phyloP scores from a whole-genome alignment of 2,888 invertebrate genomes.

The Drosophila recens region DNA sequence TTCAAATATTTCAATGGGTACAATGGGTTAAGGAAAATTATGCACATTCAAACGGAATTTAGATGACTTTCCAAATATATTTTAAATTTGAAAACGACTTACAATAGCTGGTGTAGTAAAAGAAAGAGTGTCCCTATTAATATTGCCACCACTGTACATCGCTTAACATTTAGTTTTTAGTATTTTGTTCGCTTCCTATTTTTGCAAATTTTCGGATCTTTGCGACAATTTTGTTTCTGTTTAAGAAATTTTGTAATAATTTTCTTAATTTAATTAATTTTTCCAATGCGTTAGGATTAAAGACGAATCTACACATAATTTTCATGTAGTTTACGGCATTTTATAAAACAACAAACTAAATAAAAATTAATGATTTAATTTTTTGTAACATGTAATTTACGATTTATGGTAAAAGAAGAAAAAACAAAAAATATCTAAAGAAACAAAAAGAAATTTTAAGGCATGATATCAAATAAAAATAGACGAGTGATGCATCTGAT shows the following conservation, averaged over 20 bases:
- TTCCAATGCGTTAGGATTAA: slow-evolving; percentile 64
- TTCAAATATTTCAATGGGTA: too few relatives aligned
- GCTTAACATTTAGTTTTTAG: slow-evolving; percentile 53
- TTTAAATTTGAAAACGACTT: too few relatives aligned
- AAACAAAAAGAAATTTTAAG: slow-evolving; percentile 61
- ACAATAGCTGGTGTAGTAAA: too few relatives aligned
- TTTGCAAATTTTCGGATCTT: slow-evolving; percentile 58
- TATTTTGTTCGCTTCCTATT: slow-evolving; percentile 27
- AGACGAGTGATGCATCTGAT: slow-evolving; percentile 76
- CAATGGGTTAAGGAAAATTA: too few relatives aligned
- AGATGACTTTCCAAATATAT: too few relatives aligned
- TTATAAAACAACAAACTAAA: slow-evolving; percentile 42
- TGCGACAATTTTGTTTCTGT: slow-evolving; percentile 45
- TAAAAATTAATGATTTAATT: slow-evolving; percentile 54
- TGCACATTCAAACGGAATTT: too few relatives aligned
- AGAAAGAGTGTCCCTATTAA: too few relatives aligned
- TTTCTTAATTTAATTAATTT: slow-evolving; percentile 31
- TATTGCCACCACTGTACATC: too few relatives aligned
- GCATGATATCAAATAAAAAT: slow-evolving; percentile 70
- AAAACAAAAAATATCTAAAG: slow-evolving; percentile 46
- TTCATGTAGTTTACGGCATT: slow-evolving; percentile 67
- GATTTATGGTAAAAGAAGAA: slow-evolving; percentile 60
- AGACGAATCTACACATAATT: slow-evolving; percentile 66
- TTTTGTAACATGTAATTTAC: slow-evolving; percentile 71
- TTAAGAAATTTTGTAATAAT: slow-evolving; percentile 42